Evolutionary conservation across 1,140 invertebrate species (phyloP).

Genomic region (Ericerus pela): DNA sequence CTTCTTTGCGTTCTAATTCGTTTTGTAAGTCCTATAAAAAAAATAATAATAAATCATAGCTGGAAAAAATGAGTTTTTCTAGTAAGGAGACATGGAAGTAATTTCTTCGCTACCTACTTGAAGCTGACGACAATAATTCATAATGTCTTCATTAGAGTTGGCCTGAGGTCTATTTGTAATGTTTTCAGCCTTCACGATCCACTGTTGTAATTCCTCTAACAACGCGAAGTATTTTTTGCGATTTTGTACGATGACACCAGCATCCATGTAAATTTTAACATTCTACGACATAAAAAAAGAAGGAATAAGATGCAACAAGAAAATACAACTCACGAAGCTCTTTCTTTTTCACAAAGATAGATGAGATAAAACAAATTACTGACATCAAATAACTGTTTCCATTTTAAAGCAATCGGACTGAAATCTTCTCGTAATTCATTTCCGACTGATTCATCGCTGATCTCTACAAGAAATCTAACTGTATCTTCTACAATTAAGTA

Average conservation of each 20-base stretch:
- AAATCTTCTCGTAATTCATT: conserved; percentile 60
- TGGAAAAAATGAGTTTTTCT: background rate
- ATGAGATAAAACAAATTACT: conserved; percentile 15
- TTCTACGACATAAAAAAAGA: conserved; percentile 28
- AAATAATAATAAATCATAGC: conserved; percentile 8
- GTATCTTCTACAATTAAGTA: conserved; percentile 66
- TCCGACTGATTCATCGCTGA: conserved; percentile 64
- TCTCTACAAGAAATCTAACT: conserved; percentile 74
- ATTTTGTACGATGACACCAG: conserved; percentile 68
- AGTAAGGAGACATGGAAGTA: background rate
- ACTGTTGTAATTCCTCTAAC: conserved; percentile 55
- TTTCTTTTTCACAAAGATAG: background rate
- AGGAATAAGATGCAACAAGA: background rate
- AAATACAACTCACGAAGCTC: background rate
- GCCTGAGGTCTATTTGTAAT: conserved; percentile 46
- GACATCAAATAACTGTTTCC: conserved; percentile 63
- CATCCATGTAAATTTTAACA: conserved; percentile 71
- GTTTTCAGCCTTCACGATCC: conserved; percentile 61
- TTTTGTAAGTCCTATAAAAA: conserved; percentile 41
- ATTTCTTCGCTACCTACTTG: conserved; percentile 34
- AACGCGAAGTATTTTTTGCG: conserved; percentile 64
- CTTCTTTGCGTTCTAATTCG: conserved; percentile 74
- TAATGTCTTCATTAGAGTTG: conserved; percentile 59
- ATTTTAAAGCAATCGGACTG: conserved; percentile 50
- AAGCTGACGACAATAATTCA: conserved; percentile 62